Evolutionary conservation across 1,140 invertebrate genomes (phyloP).

Genomic region (Paraescarpia echinospica): DNA sequence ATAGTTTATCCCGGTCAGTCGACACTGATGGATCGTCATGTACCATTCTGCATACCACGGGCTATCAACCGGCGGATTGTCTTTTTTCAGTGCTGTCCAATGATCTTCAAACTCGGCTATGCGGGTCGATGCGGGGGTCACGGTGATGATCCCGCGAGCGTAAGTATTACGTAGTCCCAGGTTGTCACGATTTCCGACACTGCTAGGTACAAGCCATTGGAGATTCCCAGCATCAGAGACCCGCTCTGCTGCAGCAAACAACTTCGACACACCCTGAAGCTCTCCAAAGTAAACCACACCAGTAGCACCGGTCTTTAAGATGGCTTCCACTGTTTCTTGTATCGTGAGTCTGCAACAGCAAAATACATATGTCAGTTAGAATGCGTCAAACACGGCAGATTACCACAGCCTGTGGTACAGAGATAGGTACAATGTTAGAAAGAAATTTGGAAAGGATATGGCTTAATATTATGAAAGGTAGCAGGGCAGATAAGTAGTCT

Average conservation of each 20-base stretch:
- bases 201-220: background rate
- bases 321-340: background rate
- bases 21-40: slow-evolving; percentile 35
- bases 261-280: background rate
- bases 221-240: background rate
- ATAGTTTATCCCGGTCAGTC: background rate
- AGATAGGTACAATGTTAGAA: too few relatives aligned
- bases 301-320: background rate
- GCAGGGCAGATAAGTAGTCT: too few relatives aligned
- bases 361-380: background rate
- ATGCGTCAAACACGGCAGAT: too few relatives aligned
- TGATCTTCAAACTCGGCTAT: slow-evolving; percentile 45
- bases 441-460: too few relatives aligned
- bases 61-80: slow-evolving; percentile 42
- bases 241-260: background rate
- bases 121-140: slow-evolving; percentile 8
- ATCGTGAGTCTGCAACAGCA: background rate
- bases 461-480: too few relatives aligned
- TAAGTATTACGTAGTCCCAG: slow-evolving; percentile 27
- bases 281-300: background rate
- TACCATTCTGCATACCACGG: slow-evolving; percentile 59
- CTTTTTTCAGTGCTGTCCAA: slow-evolving; percentile 44
- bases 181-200: slow-evolving; percentile 36
- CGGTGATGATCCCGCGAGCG: slow-evolving; percentile 17
- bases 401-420: too few relatives aligned